A percentile compares a stretch with the other conserved stretches of the same genome.
phyloP scores from a whole-genome alignment of 92 coral and sea anemone species.

The Actinernus sp. region DNA sequence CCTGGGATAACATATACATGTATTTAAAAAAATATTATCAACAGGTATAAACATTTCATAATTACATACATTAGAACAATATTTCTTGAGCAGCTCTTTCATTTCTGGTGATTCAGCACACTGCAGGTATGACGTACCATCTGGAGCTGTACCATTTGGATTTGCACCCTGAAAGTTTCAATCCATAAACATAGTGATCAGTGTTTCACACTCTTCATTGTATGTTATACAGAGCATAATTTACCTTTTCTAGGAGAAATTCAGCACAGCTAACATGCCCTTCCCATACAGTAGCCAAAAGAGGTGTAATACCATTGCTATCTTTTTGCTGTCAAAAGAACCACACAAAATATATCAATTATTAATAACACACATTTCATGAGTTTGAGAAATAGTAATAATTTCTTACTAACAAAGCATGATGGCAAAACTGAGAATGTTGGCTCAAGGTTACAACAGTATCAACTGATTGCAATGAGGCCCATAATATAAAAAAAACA shows the following conservation, averaged over 20 bases:
- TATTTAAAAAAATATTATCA: too few relatives aligned
- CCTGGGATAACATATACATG: too few relatives aligned
- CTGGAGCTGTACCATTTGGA: slow-evolving; percentile 69
- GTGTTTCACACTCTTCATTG: not conserved
- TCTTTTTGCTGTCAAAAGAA: slow-evolving; percentile 52
- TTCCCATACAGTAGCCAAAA: slow-evolving; percentile 76
- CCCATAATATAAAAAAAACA: too few relatives aligned
- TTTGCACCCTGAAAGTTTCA: slow-evolving; percentile 60
- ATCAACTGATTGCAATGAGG: too few relatives aligned
- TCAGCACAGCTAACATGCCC: slow-evolving; percentile 64
- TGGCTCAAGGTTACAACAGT: too few relatives aligned
- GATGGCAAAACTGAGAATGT: too few relatives aligned
- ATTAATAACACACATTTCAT: too few relatives aligned
- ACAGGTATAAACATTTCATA: too few relatives aligned
- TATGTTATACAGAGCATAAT: not conserved
- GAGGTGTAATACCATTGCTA: slow-evolving; percentile 69
- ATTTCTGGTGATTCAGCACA: slow-evolving; percentile 75
- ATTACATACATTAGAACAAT: too few relatives aligned
- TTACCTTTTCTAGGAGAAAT: slow-evolving; percentile 74
- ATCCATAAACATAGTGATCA: not conserved
- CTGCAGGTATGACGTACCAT: slow-evolving; percentile 72
- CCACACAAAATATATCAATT: too few relatives aligned
- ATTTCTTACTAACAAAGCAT: too few relatives aligned
- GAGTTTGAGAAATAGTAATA: too few relatives aligned
- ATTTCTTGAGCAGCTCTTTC: slow-evolving; percentile 58